Base-by-base conservation (phyloP, 2,888 invertebrate species). In the Drosophila histrio region DNA sequence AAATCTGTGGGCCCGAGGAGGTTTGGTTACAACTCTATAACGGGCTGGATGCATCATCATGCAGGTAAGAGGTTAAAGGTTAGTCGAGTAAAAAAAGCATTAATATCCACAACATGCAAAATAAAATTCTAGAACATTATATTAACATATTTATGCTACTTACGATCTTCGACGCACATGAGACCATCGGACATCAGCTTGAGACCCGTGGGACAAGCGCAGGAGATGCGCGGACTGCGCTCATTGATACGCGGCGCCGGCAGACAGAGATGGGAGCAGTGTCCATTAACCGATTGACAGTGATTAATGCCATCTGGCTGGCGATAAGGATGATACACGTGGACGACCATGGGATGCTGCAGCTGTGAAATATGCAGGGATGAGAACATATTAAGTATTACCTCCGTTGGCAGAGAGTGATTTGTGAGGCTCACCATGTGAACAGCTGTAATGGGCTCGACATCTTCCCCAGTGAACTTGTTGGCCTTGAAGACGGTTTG, bases 321-420 rank as follows among this genome's bases (percentile, higher is more conserved):
- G 43, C 97, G 95, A 92, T 97, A 97, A 5, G 97, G 97, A 92
- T 98, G 98, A 92, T 97, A 98, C 34, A 98, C 97, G 92, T 98
- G 98, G 79, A 98, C 95, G 63, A 97, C 97, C 98, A 98, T 98
- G 8, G 98, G 98, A 92, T 96, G 96, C 92, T 97, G 96, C 34
- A 96, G 93, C 94, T 96, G 91, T 47, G 64, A 79, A 70, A 3
- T 9, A 24, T 15, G 2, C 3, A 49, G 21, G 22, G 11, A 30
- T 22, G 28, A 8, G 22, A 9, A 11, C 9, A 32, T 26, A 53
- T 41, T 52, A 41, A 41, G n/a, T 41, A 17, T n/a, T n/a, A n/a
- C n/a, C n/a, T n/a, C n/a, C n/a, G n/a, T n/a, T n/a, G n/a, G n/a
- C 2, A 19, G 11, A 8, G 17, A 38, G 19, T 2, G 19, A 19